Conservation (phyloP, 2,888 invertebrate species). For the Patella ulyssiponensis region DNA sequence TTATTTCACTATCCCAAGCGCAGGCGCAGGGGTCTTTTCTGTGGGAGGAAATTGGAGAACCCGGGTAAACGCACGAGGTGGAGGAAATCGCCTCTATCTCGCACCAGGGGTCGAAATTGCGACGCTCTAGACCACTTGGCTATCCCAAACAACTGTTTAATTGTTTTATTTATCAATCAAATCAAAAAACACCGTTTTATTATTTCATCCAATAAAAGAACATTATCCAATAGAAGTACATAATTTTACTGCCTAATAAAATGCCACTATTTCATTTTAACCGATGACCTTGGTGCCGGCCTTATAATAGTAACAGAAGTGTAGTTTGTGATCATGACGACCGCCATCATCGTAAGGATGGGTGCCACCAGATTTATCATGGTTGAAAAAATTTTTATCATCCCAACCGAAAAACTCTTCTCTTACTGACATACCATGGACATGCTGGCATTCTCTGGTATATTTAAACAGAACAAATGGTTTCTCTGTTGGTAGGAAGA, state of each 20-base stretch:
- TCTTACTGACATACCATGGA: constrained; percentile 37
- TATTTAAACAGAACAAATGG: constrained; percentile 41
- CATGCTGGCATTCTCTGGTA: constrained; percentile 34
- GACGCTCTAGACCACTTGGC: too few relatives aligned
- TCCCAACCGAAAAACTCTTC: constrained; percentile 29
- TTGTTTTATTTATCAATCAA: too few relatives aligned
- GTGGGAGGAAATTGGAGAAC: too few relatives aligned
- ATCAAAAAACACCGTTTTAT: too few relatives aligned
- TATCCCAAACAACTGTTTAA: too few relatives aligned
- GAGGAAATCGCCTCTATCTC: too few relatives aligned
- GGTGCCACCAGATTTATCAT: constrained; percentile 24
- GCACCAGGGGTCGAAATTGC: too few relatives aligned
- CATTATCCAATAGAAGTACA: too few relatives aligned
- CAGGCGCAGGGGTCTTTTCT: too few relatives aligned
- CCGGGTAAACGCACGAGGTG: too few relatives aligned
- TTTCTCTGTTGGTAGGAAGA: constrained; percentile 35
- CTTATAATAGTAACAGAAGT: constrained; percentile 35
- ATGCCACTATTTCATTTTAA: not conserved
- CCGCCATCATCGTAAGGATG: constrained; percentile 34
- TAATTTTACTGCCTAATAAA: not conserved
- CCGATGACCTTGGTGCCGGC: not conserved
- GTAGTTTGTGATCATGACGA: constrained; percentile 26
- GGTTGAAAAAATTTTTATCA: not conserved
- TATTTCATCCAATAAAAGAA: too few relatives aligned
- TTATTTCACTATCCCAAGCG: too few relatives aligned